phyloP scores from a whole-genome alignment of 2,888 invertebrate species.

The Diarsia brunnea region DNA sequence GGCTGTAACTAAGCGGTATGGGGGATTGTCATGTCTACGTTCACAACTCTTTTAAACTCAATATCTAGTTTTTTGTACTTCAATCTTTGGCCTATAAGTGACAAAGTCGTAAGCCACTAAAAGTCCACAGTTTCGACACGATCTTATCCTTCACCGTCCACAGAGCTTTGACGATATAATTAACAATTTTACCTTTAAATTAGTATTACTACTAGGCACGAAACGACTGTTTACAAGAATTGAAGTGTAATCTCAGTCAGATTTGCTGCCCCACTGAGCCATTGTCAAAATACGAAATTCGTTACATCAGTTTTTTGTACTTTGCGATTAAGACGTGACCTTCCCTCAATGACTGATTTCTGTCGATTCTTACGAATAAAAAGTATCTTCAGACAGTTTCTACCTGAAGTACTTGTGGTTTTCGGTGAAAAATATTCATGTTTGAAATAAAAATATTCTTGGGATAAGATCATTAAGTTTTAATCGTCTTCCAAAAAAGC shows the following conservation, averaged over 20 bases:
- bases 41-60: neutral
- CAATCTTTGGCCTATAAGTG: neutral
- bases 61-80: neutral
- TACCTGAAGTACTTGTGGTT: slow-evolving; percentile 18
- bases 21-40: neutral
- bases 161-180: neutral
- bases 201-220: neutral
- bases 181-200: slow-evolving; percentile 1
- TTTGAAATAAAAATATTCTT: slow-evolving; percentile 8
- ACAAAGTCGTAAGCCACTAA: neutral
- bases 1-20: neutral
- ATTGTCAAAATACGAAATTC: slow-evolving; percentile 46
- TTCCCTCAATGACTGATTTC: slow-evolving; percentile 67
- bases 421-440: neutral
- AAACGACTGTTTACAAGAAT: slow-evolving; percentile 2
- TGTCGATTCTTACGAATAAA: slow-evolving; percentile 46
- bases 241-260: slow-evolving; percentile 18
- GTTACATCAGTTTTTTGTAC: slow-evolving; percentile 61
- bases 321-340: slow-evolving; percentile 61
- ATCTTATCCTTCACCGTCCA: neutral
- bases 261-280: slow-evolving; percentile 23
- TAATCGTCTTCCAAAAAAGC: neutral
- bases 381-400: slow-evolving; percentile 46
- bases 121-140: neutral
- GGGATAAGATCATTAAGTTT: neutral